Conservation (phyloP, 2,113 vertebrate genomes). For the Mesitornis unicolor region DNA sequence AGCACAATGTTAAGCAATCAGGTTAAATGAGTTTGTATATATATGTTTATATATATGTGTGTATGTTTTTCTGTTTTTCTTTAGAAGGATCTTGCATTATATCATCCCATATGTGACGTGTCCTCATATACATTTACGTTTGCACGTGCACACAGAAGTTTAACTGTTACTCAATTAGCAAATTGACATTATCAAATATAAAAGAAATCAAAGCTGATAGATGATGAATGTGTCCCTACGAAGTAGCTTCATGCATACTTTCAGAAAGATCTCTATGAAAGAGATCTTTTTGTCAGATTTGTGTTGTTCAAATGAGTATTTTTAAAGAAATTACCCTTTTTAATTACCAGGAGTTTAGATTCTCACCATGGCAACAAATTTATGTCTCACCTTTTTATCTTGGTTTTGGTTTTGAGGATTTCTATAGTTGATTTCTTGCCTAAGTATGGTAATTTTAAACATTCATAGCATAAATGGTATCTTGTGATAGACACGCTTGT, state of each 20-base stretch:
- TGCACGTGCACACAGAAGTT: background rate
- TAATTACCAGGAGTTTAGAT: background rate
- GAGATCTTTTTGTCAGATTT: background rate
- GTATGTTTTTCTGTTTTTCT: background rate
- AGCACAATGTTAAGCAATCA: background rate
- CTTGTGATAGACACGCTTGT: background rate
- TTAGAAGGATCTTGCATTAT: background rate
- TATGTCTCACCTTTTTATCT: background rate
- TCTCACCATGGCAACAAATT: background rate
- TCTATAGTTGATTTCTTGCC: background rate
- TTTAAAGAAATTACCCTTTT: background rate
- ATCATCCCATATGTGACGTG: background rate
- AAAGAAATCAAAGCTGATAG: background rate
- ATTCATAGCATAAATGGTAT: background rate
- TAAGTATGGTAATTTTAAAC: background rate
- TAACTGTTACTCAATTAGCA: background rate
- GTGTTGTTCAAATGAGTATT: background rate
- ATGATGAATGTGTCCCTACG: background rate
- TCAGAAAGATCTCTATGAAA: background rate
- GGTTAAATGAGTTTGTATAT: background rate
- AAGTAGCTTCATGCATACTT: background rate
- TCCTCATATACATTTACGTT: background rate
- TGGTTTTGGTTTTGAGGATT: background rate
- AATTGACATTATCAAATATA: background rate
- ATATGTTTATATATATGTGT: rapidly evolving